Evolutionary conservation across 2,113 vertebrate genomes (phyloP).

Genomic region (Melanocharis versteri): DNA sequence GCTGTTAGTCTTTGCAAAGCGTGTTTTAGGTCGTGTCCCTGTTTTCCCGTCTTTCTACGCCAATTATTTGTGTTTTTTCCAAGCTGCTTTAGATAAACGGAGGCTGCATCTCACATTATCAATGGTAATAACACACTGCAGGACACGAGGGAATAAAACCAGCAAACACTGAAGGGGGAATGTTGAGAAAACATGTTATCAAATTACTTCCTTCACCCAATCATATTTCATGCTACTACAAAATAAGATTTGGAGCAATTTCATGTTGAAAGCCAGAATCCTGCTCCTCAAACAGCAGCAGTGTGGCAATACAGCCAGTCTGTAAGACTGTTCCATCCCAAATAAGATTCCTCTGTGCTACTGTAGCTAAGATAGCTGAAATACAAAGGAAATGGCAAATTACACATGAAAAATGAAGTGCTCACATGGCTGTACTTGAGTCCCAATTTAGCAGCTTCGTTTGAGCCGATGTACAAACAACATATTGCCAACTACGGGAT

Average conservation of each 20-base stretch:
- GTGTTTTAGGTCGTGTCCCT: background rate
- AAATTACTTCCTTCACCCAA: conserved; percentile 60
- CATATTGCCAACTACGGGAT: background rate
- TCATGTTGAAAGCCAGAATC: conserved; percentile 56
- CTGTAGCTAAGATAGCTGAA: background rate
- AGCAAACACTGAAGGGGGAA: background rate
- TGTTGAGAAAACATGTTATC: conserved; percentile 37
- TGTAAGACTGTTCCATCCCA: background rate
- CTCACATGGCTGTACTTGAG: background rate
- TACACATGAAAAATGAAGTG: background rate
- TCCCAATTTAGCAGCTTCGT: background rate
- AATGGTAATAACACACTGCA: background rate
- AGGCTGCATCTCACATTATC: background rate
- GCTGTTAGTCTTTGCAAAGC: background rate
- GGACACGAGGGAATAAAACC: background rate
- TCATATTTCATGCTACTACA: conserved; percentile 65
- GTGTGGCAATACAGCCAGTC: background rate
- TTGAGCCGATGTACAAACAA: background rate
- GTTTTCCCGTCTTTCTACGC: background rate
- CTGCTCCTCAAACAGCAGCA: conserved; percentile 39
- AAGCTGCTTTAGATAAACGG: background rate
- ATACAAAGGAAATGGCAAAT: conserved; percentile 47
- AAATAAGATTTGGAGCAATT: conserved; percentile 63
- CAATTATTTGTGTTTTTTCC: background rate
- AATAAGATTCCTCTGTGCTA: background rate